Base-by-base conservation (phyloP, 2,888 invertebrate genomes). In the Dryadula phaetusa region DNA sequence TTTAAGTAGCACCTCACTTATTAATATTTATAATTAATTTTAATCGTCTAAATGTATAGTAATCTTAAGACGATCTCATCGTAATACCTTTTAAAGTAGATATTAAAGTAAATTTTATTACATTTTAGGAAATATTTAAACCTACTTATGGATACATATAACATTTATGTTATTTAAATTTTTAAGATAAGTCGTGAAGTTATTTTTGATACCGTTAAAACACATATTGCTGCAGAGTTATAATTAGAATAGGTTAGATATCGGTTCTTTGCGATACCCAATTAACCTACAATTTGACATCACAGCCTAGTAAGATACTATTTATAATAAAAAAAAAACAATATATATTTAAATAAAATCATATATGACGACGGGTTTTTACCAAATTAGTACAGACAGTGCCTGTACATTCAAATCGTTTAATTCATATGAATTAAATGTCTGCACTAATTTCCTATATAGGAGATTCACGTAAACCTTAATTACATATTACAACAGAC, bases 1-100 rank as follows among this genome's bases (percentile, higher is more conserved):
- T 73, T 47, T 71, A 71, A 72, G 72, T 72, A 74, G 69, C 69
- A 68, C 46, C 28, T 44, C 14, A 46, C 32, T 28, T 32, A 60
- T 46, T 20, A 44, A 60, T 60, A 2, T 52, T 70, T 18, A 28
- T 3, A 12, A 32, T 44, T 32, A 70, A 70, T 74, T 40, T n/a
- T n/a, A 37, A 8, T 40, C 25, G 5, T 22, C 14, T 22, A n/a
- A 22, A 56, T 4, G 8, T 14, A 37, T 54, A 20, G n/a, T 37
- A 8, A 37, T 37, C 6, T 18, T 22, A 32, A 18, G 7, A 18
- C 3, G 22, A 49, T 49, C n/a, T 49, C 49, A 49, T 54, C n/a
- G 0, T 22, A 28, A n/a, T 28, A 0, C 12, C 16, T 16, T 4
- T 49, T 49, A 14, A 22, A 22, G 14, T 22, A n/a, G 14, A 25